phyloP scores from a whole-genome alignment of 92 coral and sea anemone species.

The Epizoanthus fatuus region DNA sequence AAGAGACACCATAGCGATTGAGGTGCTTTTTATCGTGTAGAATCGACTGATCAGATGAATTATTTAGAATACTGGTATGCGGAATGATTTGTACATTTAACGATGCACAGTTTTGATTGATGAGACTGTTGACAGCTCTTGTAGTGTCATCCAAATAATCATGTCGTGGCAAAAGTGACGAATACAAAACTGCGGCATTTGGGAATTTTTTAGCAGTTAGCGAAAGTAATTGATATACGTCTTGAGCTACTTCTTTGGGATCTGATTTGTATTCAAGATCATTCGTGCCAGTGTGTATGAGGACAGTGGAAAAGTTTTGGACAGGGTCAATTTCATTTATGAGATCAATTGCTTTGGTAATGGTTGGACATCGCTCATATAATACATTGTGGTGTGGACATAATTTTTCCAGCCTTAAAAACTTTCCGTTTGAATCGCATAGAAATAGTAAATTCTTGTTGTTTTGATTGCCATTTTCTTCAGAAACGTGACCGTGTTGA shows the following conservation, averaged over 20 bases:
- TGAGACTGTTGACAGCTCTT: not conserved
- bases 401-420: not conserved
- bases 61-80: not conserved
- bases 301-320: not conserved
- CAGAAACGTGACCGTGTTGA: too few relatives aligned
- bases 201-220: not conserved
- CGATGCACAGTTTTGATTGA: not conserved
- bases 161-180: not conserved
- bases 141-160: not conserved
- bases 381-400: not conserved
- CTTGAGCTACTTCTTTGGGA: not conserved
- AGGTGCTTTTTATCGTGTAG: not conserved
- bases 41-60: not conserved
- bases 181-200: not conserved
- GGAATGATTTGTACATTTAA: not conserved
- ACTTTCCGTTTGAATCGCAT: not conserved
- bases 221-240: not conserved
- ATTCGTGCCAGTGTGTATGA: not conserved
- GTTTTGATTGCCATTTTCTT: not conserved
- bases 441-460: not conserved
- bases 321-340: not conserved
- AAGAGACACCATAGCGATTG: not conserved
- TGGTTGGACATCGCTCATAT: too few relatives aligned
- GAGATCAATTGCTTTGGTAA: not conserved
- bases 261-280: not conserved